Evolutionary conservation across 2,797 vertebrate species (phyloP).

Genomic region (Telmatherina bonti): DNA sequence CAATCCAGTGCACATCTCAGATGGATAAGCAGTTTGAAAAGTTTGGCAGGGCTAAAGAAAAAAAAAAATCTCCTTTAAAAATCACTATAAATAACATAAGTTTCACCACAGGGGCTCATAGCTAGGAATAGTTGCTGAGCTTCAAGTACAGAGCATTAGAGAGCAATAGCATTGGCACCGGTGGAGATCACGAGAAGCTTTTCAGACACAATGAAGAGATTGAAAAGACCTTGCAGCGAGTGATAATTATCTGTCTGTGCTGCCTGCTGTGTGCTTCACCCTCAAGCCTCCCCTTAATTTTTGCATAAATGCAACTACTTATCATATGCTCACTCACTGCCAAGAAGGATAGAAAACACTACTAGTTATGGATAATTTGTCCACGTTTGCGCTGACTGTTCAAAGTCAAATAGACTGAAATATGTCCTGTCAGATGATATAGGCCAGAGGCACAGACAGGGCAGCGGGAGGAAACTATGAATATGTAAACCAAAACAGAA

Average conservation of each 20-base stretch:
- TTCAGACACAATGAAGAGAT: slow-evolving; percentile 22
- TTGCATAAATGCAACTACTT: slow-evolving; percentile 13
- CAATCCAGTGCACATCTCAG: slow-evolving; percentile 36
- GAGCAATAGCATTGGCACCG: slow-evolving; percentile 56
- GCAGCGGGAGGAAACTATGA: slow-evolving; percentile 8
- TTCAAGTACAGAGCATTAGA: slow-evolving; percentile 62
- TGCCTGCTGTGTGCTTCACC: slow-evolving; percentile 31
- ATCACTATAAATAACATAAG: slow-evolving; percentile 61
- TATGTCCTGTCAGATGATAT: slow-evolving; percentile 44
- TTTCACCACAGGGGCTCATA: slow-evolving; percentile 49
- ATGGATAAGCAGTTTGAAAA: slow-evolving; percentile 52
- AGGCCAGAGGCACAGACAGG: slow-evolving; percentile 20
- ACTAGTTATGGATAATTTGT: slow-evolving; percentile 33
- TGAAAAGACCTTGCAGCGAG: not conserved
- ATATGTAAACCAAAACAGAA: slow-evolving; percentile 37
- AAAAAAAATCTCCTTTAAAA: slow-evolving; percentile 41
- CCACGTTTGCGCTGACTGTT: slow-evolving; percentile 24
- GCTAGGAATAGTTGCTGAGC: slow-evolving; percentile 36
- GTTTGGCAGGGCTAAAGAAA: slow-evolving; percentile 32
- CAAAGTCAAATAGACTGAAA: slow-evolving; percentile 45
- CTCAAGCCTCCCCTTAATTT: slow-evolving; percentile 32
- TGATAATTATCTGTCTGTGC: slow-evolving; percentile 40
- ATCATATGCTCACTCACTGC: slow-evolving; percentile 20
- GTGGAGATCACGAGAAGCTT: slow-evolving; percentile 32
- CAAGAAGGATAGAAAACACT: slow-evolving; percentile 5